A percentile compares a stretch with the other conserved stretches of the same genome.
phyloP scores from a whole-genome alignment of 2,888 invertebrate species.

The Xanthorhoe spadicearia region DNA sequence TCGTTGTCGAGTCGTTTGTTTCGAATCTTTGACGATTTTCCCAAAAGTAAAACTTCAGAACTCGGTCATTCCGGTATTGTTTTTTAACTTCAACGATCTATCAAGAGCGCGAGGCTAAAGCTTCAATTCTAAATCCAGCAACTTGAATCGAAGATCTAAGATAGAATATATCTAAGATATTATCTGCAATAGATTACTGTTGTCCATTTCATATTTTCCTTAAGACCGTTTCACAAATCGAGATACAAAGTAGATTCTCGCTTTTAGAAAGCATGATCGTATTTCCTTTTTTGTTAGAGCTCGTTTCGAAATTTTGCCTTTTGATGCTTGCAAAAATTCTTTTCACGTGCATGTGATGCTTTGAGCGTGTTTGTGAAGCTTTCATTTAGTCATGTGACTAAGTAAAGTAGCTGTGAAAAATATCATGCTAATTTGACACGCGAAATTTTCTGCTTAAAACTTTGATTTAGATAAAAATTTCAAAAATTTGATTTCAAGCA shows the following conservation, averaged over 20 bases:
- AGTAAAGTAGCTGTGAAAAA: background rate
- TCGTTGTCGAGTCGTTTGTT: too few species aligned
- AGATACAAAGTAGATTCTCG: background rate
- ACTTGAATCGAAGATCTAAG: too few species aligned
- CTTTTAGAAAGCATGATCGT: slow-evolving; percentile 3
- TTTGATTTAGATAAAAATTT: too few species aligned
- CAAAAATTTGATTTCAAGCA: too few species aligned
- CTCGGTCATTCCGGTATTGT: too few species aligned
- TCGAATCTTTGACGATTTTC: too few species aligned
- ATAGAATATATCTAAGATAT: background rate
- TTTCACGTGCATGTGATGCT: slow-evolving; percentile 1
- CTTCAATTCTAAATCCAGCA: too few species aligned
- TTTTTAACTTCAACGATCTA: too few species aligned
- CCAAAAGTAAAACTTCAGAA: too few species aligned
- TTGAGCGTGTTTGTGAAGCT: background rate
- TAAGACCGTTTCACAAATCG: background rate
- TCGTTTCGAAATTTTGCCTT: background rate
- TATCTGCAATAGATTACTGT: background rate
- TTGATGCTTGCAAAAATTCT: background rate
- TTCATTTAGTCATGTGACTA: background rate
- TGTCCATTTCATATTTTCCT: background rate
- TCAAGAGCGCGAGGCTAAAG: too few species aligned
- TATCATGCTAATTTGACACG: background rate
- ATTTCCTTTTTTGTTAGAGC: background rate
- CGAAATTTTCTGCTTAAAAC: too few species aligned